Conservation (phyloP, 2,797 vertebrate species). For the Loris lydekkerianus region DNA sequence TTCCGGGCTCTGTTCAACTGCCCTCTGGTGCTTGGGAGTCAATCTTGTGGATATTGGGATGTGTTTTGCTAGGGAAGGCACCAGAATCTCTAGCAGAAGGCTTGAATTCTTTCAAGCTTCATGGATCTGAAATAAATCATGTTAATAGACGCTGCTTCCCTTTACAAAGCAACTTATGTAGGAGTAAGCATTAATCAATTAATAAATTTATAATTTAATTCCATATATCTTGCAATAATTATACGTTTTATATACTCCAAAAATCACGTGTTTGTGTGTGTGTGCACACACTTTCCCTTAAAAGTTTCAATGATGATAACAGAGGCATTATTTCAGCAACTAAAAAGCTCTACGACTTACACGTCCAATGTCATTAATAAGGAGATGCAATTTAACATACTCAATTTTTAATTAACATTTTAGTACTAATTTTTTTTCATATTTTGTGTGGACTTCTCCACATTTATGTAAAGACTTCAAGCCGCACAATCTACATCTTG, state of each 20-base stretch:
- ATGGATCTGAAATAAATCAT: constrained; percentile 60
- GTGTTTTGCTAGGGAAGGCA: background rate
- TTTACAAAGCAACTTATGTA: constrained; percentile 65
- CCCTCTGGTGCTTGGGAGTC: background rate
- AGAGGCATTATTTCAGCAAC: background rate
- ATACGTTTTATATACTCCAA: background rate
- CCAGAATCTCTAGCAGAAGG: constrained; percentile 21
- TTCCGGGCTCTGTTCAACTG: background rate
- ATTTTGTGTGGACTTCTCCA: background rate
- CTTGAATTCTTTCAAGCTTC: constrained; percentile 9
- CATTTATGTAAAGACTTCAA: constrained; percentile 29
- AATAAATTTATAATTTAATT: constrained; percentile 63
- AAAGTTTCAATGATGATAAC: background rate
- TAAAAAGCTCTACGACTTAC: background rate
- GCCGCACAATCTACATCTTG: background rate
- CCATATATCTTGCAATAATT: constrained; percentile 53
- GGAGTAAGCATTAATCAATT: constrained; percentile 61
- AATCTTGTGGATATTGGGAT: background rate
- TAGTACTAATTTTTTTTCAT: constrained; percentile 28
- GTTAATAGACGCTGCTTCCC: background rate
- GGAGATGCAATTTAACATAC: background rate
- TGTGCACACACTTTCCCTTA: background rate
- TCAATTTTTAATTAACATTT: constrained; percentile 30
- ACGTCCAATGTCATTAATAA: background rate
- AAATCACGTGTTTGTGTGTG: background rate